Evolutionary conservation across 2,797 vertebrate genomes (phyloP), one percentile per base, ranked within the genome.

Genomic region (Serranus cabrilla): DNA sequence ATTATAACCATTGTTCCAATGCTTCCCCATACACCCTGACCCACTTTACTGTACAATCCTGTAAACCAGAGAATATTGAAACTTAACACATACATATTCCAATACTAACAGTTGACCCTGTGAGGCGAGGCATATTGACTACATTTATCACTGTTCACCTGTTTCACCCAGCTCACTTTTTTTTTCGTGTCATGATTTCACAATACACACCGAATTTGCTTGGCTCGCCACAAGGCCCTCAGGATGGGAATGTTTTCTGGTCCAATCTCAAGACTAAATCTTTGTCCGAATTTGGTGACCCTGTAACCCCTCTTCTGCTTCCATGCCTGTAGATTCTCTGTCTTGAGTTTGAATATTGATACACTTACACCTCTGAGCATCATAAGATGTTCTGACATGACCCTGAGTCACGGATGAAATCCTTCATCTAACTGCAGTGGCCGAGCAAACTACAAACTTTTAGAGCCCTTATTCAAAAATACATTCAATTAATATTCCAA

Each of bases 211-310:
- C 34, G 8, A 7, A 7, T 34, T 34, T 9, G 5, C 34, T 7
- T 34, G 34, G 34, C 34, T 34, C 34, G 7, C 34, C 34, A 34
- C 43, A 37, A 20, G 34, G 20, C 31, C 23, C 2, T 7, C 17
- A 9, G 20, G 60, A 37, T 49, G 27, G 13, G 11, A 64, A 8
- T 12, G 2, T 23, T 34, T 51, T 9, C 25, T 18, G 21, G 2
- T 31, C 18, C 0, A 1, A 7, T 31, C 1, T 31, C 18, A 0
- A 0, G 12, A 45, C 12, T 42, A 12, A 27, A 45, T 20, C 14
- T 14, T 18, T 42, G 11, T 9, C 5, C 16, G 1, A 14, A 17
- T 18, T 12, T 0, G 17, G 2, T 46, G 52, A 68, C 42, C 31
- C 42, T 11, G 5, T 67, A 34, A 64, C 31, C 51, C 13, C 7